Percentiles rank a stretch among this genome's conserved stretches.
Conservation (phyloP, 2,797 vertebrate species). For the Squalus acanthias region DNA sequence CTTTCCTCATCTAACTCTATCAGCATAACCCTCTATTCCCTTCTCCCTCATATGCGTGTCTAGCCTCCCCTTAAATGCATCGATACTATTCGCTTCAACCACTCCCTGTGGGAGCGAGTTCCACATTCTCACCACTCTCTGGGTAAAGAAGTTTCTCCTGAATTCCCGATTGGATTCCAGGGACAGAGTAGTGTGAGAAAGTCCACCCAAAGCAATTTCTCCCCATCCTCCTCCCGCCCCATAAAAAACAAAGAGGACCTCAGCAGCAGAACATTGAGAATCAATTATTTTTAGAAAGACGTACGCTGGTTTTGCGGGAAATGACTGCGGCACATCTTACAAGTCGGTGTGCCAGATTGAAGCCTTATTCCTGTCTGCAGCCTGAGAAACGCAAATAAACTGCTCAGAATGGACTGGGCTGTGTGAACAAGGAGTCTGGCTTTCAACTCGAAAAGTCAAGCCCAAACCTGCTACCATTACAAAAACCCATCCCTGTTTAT, state of each 20-base stretch:
- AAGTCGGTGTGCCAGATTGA: not conserved
- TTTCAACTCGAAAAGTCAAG: not conserved
- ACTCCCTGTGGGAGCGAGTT: no score
- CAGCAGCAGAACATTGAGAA: not conserved
- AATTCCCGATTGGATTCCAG: not conserved
- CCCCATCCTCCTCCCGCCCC: not conserved
- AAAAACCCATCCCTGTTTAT: not conserved
- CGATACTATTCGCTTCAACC: no score
- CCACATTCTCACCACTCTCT: no score
- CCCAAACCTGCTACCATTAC: no score
- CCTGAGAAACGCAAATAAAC: not conserved
- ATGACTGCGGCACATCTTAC: not conserved
- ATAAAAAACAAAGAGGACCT: not conserved
- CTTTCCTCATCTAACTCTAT: no score
- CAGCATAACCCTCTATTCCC: no score
- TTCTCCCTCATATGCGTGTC: no score
- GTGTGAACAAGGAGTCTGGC: not conserved
- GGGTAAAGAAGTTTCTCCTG: no score
- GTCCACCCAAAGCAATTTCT: not conserved
- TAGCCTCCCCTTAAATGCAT: no score
- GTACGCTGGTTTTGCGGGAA: not conserved
- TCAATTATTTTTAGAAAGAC: not conserved
- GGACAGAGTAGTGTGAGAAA: not conserved
- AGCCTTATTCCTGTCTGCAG: not conserved
- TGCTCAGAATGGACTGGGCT: not conserved